These are phyloP conservation scores for Sceloporus undulatus DNA, from an alignment of 2,113 vertebrate genomes.

Conservation along the genomic window DNA sequence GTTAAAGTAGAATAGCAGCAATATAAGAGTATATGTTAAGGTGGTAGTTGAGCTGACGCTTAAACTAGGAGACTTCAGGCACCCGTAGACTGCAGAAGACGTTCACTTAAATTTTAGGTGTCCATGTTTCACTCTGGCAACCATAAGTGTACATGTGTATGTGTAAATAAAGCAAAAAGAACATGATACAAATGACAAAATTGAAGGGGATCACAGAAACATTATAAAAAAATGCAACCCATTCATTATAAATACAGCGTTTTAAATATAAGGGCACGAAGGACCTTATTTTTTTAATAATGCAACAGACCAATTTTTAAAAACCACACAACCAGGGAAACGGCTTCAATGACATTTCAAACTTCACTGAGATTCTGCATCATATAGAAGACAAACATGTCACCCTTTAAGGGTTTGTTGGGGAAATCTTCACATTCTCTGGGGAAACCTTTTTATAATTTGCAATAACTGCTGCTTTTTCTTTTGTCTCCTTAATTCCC, in stretches of 20 bases:
- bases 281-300: neutral
- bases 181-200: no score
- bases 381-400: neutral
- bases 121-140: no score
- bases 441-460: neutral
- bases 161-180: no score
- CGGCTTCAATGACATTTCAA: neutral
- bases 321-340: neutral
- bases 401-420: neutral
- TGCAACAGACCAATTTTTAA: neutral
- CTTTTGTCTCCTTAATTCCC: neutral
- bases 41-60: no score
- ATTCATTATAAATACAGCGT: neutral
- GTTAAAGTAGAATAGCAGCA: no score
- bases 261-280: neutral
- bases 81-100: no score
- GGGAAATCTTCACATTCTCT: neutral
- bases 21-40: no score
- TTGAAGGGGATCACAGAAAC: neutral
- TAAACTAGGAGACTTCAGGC: no score
- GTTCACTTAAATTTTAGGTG: no score
- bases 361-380: neutral
- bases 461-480: neutral
- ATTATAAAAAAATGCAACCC: neutral
- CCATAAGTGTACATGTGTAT: no score